A percentile compares a stretch with the other conserved stretches of the same genome.
Conservation (phyloP, 2,797 vertebrate species). For the Platyrinchus mystaceus region DNA sequence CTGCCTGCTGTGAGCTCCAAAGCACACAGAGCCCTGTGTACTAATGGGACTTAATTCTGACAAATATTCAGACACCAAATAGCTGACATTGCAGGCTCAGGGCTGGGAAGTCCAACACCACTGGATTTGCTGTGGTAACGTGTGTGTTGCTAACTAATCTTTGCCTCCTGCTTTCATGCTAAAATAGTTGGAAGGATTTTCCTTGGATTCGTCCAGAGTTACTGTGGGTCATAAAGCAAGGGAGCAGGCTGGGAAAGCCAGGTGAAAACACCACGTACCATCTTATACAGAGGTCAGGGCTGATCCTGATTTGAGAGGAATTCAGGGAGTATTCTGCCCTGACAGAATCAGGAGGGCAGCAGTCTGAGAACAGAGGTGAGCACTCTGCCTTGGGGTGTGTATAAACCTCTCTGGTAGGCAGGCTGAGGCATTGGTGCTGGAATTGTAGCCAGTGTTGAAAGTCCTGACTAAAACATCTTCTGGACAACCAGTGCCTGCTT, state of each 20-base stretch:
- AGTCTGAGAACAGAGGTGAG: not conserved
- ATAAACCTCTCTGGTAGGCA: not conserved
- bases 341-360: not conserved
- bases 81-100: not conserved
- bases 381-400: not conserved
- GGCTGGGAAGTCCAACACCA: not conserved
- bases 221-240: not conserved
- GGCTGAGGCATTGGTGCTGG: not conserved
- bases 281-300: not conserved
- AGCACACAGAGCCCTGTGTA: not conserved
- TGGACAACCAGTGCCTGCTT: not conserved
- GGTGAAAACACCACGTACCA: not conserved
- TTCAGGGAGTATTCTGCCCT: not conserved
- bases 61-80: not conserved
- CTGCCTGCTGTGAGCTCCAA: not conserved
- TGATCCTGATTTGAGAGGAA: not conserved
- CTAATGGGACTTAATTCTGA: not conserved
- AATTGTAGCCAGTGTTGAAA: not conserved
- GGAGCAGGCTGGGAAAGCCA: not conserved
- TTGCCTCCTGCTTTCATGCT: not conserved
- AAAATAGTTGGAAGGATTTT: slow-evolving; percentile 56
- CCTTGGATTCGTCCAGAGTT: not conserved
- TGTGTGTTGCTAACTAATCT: not conserved
- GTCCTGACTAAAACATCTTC: not conserved
- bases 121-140: not conserved